phyloP scores from a whole-genome alignment of 2,888 invertebrate genomes.

The Oxystoma pomonae region DNA sequence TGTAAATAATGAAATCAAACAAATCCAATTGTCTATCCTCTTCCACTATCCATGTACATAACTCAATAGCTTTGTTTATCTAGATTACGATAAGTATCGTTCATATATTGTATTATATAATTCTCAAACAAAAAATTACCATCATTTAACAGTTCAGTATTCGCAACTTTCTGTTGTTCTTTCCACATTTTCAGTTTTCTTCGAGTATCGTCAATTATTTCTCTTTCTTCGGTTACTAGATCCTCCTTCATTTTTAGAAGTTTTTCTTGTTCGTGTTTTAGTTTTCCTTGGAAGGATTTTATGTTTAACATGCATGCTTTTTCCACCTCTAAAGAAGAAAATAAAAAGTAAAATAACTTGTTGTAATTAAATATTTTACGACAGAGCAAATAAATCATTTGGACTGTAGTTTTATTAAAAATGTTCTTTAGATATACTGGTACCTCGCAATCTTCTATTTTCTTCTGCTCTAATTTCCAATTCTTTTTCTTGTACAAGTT shows the following conservation, averaged over 20 bases:
- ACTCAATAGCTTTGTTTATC: too few relatives aligned
- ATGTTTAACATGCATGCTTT: slow-evolving; percentile 35
- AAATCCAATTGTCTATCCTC: too few relatives aligned
- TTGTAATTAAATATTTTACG: too few relatives aligned
- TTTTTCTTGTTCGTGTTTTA: slow-evolving; percentile 33
- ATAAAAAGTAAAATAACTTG: slow-evolving; percentile 9
- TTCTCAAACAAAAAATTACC: too few relatives aligned
- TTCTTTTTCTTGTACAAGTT: slow-evolving; percentile 12
- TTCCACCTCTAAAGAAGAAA: slow-evolving; percentile 29
- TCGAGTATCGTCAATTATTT: slow-evolving; percentile 31
- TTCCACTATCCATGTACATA: too few relatives aligned
- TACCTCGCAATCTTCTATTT: slow-evolving; percentile 35
- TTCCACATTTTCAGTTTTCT: slow-evolving; percentile 28
- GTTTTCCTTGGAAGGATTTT: slow-evolving; percentile 30
- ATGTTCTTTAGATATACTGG: too few relatives aligned
- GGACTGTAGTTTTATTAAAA: too few relatives aligned
- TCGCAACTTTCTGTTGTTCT: slow-evolving; percentile 20
- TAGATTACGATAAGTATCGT: too few relatives aligned
- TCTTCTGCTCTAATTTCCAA: slow-evolving; percentile 31
- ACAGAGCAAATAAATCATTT: too few relatives aligned
- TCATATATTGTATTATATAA: too few relatives aligned
- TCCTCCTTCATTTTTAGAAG: slow-evolving; percentile 28
- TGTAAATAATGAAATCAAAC: too few relatives aligned
- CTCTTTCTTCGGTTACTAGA: slow-evolving; percentile 33
- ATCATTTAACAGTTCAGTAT: slow-evolving; percentile 28